Conservation (phyloP, 2,888 invertebrate genomes). For the Sinotaia quadrata region DNA sequence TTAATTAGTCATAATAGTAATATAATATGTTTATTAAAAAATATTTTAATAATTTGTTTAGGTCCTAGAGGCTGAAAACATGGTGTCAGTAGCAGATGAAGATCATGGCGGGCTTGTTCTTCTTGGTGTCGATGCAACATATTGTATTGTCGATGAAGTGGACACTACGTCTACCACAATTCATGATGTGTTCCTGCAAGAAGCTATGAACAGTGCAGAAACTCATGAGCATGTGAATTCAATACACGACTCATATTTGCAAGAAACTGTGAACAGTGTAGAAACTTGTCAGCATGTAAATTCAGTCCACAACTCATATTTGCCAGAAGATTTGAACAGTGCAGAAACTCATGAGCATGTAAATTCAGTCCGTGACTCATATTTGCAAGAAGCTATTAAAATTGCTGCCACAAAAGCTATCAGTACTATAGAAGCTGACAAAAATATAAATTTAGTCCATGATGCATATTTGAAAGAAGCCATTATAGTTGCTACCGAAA, state of each 20-base stretch:
- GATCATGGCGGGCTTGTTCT: constrained; percentile 2
- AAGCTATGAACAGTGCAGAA: neutral
- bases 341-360: neutral
- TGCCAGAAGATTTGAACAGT: neutral
- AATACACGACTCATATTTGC: neutral
- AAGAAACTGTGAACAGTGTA: neutral
- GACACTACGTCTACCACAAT: constrained; percentile 18
- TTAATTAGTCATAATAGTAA: too few species aligned
- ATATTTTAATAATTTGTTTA: too few species aligned
- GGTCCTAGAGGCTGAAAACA: too few species aligned
- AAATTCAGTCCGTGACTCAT: neutral
- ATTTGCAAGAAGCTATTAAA: neutral
- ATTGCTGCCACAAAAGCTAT: neutral
- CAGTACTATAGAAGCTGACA: neutral
- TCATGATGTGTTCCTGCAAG: constrained; percentile 11
- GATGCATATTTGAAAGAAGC: neutral
- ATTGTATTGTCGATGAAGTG: constrained; percentile 25
- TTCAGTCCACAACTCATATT: neutral
- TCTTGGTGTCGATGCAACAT: constrained; percentile 24
- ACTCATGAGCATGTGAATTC: neutral
- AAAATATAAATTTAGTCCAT: neutral
- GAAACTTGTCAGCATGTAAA: neutral
- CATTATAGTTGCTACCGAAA: too few species aligned
- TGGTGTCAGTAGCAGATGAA: constrained; percentile 29
- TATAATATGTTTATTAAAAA: too few species aligned